A percentile compares a stretch with the other conserved stretches of the same genome.
Evolutionary conservation across 2,888 invertebrate species (phyloP).

Genomic region (Hydriomena furcata): DNA sequence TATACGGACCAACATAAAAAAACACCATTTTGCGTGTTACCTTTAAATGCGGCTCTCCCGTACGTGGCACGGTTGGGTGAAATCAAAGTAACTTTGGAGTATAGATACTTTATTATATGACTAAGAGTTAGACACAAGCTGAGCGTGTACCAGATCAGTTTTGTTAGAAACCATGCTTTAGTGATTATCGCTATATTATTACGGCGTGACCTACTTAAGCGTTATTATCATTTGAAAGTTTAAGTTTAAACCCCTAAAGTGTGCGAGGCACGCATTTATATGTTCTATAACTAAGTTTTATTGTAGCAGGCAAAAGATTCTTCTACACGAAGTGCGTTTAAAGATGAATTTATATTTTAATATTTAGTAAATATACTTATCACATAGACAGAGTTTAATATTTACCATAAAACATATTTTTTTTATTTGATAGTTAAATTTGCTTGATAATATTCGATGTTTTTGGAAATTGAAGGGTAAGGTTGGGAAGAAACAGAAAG

Average conservation of each 20-base stretch:
- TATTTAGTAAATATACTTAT: slow-evolving; percentile 53
- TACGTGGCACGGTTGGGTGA: slow-evolving; percentile 72
- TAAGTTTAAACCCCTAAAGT: slow-evolving; percentile 54
- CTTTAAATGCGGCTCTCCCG: slow-evolving; percentile 74
- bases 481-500: slow-evolving; percentile 36
- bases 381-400: slow-evolving; percentile 44
- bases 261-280: slow-evolving; percentile 67
- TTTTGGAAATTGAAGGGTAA: slow-evolving; percentile 42
- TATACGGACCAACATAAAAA: slow-evolving; percentile 62
- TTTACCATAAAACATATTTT: slow-evolving; percentile 44
- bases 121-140: slow-evolving; percentile 75
- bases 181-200: slow-evolving; percentile 55
- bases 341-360: slow-evolving; percentile 52
- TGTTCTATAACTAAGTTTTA: slow-evolving; percentile 57
- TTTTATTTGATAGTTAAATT: slow-evolving; percentile 78
- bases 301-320: slow-evolving; percentile 69
- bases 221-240: slow-evolving; percentile 49
- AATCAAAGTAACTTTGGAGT: slow-evolving; percentile 82
- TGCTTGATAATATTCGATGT: slow-evolving; percentile 66
- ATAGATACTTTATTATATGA: slow-evolving; percentile 83
- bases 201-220: slow-evolving; percentile 74
- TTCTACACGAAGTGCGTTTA: slow-evolving; percentile 75
- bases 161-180: slow-evolving; percentile 62
- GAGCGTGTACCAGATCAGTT: slow-evolving; percentile 57
- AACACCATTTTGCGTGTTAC: slow-evolving; percentile 67